These are phyloP conservation scores for Caenorhabditis plicata DNA, from an alignment of 2,888 invertebrate species.

Conservation along the genomic window DNA sequence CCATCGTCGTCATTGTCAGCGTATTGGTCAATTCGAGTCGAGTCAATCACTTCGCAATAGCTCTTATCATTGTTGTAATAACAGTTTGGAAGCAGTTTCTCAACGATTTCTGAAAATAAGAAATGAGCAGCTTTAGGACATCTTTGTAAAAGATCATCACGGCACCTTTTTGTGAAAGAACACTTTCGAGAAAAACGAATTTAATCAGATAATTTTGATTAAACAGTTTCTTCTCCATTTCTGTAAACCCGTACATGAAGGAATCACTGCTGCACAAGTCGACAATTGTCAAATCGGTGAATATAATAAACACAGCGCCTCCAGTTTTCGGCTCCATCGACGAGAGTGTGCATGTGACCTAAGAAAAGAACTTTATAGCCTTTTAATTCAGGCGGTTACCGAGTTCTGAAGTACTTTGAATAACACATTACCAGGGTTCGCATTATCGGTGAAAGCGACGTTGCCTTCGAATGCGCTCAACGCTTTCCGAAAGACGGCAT, in stretches of 20 bases:
- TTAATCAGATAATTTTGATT: conserved; percentile 14
- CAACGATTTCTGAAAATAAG: conserved; percentile 7
- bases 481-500: neutral
- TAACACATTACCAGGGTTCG: conserved; percentile 8
- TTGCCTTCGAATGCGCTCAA: conserved; percentile 1
- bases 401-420: conserved; percentile 4
- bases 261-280: conserved; percentile 11
- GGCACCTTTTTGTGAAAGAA: neutral
- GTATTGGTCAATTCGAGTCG: neutral
- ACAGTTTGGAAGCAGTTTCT: conserved; percentile 10
- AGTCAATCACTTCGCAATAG: conserved; percentile 19
- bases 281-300: conserved; percentile 17
- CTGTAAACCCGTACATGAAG: conserved; percentile 1
- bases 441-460: neutral
- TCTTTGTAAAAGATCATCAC: too few relatives aligned
- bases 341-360: too few relatives aligned
- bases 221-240: neutral
- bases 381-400: too few relatives aligned
- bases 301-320: conserved; percentile 18
- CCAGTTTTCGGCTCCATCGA: too few relatives aligned
- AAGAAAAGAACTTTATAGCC: too few relatives aligned
- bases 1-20: neutral
- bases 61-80: conserved; percentile 4
- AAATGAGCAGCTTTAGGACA: too few relatives aligned
- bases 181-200: conserved; percentile 9